phyloP scores from a whole-genome alignment of 1,140 invertebrate genomes.

The Solenopsis invicta region DNA sequence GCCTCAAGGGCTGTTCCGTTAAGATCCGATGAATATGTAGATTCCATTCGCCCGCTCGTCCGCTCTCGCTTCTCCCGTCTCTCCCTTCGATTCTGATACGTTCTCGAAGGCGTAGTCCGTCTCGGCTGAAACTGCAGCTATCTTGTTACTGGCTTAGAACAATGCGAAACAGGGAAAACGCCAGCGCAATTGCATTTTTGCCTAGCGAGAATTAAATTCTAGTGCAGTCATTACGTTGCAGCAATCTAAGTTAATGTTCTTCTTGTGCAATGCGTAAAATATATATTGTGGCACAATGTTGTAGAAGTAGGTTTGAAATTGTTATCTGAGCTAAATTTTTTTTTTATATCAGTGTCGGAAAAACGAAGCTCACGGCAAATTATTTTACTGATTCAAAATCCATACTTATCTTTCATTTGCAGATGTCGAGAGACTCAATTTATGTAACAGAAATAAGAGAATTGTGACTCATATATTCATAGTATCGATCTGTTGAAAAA shows the following conservation, averaged over 20 bases:
- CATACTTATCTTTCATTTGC: no score
- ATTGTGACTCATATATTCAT: no score
- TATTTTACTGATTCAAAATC: no score
- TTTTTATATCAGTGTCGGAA: no score
- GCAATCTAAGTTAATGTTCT: conserved; percentile 8
- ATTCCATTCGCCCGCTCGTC: conserved; percentile 68
- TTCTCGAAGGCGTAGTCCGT: conserved; percentile 24
- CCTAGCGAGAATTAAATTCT: neutral
- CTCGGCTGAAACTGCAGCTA: conserved; percentile 39
- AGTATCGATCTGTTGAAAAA: no score
- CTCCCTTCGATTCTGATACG: conserved; percentile 50
- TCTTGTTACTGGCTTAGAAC: conserved; percentile 45
- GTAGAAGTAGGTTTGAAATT: neutral
- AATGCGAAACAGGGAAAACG: conserved; percentile 12
- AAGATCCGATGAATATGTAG: conserved; percentile 77
- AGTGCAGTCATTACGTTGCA: neutral
- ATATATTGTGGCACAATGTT: neutral
- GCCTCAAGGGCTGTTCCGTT: conserved; percentile 71
- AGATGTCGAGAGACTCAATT: no score
- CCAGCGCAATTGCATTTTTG: conserved; percentile 1
- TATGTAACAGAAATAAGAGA: no score
- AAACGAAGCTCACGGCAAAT: no score
- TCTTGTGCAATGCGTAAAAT: conserved; percentile 1
- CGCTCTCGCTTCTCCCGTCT: neutral
- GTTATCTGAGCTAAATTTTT: neutral